Conservation (phyloP, 2,797 vertebrate species). For the Hipposideros larvatus region DNA sequence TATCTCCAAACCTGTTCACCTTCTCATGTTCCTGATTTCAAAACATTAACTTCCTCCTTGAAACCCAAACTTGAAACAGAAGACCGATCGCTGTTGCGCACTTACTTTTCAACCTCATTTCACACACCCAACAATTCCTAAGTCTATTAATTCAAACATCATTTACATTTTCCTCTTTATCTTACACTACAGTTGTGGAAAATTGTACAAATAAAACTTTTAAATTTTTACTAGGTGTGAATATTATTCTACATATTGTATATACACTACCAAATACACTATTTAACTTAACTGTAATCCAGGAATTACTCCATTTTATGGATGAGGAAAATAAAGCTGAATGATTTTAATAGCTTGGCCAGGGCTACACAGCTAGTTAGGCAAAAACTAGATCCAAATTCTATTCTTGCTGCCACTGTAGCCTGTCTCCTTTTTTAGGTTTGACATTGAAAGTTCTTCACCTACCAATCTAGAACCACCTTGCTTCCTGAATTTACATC, state of each 20-base stretch:
- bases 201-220: not conserved
- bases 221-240: not conserved
- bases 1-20: not conserved
- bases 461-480: not conserved
- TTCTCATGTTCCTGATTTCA: not conserved
- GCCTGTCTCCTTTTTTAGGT: not conserved
- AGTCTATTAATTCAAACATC: not conserved
- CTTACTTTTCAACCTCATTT: not conserved
- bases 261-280: not conserved
- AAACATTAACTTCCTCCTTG: not conserved
- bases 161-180: slow-evolving; percentile 1
- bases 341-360: not conserved
- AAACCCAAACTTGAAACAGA: not conserved
- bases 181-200: not conserved
- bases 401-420: not conserved
- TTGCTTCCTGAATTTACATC: not conserved
- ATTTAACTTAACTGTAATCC: slow-evolving; percentile 1
- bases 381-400: not conserved
- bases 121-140: not conserved
- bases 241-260: not conserved
- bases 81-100: not conserved
- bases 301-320: not conserved
- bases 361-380: not conserved
- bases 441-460: not conserved
- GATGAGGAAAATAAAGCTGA: not conserved